Evolutionary conservation across 2,888 invertebrate genomes (phyloP).

Genomic region (Plutella xylostella): DNA sequence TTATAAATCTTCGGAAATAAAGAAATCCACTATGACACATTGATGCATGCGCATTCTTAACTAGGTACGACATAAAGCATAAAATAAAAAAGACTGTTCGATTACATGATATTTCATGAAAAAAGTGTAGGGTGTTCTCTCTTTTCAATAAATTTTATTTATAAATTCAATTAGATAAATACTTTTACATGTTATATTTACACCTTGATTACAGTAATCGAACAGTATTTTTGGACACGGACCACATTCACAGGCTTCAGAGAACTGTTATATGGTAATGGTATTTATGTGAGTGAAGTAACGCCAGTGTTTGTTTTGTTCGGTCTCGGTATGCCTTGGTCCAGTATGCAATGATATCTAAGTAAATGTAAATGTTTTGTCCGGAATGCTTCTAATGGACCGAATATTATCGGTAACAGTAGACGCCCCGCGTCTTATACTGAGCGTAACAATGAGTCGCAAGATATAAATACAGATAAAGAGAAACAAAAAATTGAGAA

Average conservation of each 20-base stretch:
- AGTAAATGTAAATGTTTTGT: slow-evolving; percentile 21
- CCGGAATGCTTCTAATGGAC: slow-evolving; percentile 25
- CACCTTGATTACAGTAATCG: slow-evolving; percentile 31
- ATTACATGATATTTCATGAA: no score
- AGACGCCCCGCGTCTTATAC: slow-evolving; percentile 41
- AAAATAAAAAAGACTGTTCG: slow-evolving; percentile 34
- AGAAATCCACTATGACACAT: slow-evolving; percentile 24
- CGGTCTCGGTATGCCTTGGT: slow-evolving; percentile 56
- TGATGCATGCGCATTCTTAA: slow-evolving; percentile 39
- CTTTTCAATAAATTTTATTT: slow-evolving; percentile 13
- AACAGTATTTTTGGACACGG: slow-evolving; percentile 28
- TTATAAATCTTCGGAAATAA: no score
- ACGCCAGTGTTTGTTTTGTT: slow-evolving; percentile 60
- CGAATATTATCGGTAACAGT: slow-evolving; percentile 30
- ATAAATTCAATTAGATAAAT: neutral
- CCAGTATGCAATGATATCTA: slow-evolving; percentile 56
- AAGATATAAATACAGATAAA: slow-evolving; percentile 37
- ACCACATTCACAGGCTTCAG: slow-evolving; percentile 59
- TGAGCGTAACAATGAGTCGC: slow-evolving; percentile 53
- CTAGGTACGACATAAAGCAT: slow-evolving; percentile 49
- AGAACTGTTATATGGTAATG: slow-evolving; percentile 54
- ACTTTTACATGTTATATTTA: neutral
- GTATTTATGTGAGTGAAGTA: slow-evolving; percentile 60
- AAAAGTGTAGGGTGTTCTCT: no score
- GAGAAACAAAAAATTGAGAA: slow-evolving; percentile 34